Evolutionary conservation across 2,797 vertebrate species (phyloP).

Genomic region (Dryobates pubescens): DNA sequence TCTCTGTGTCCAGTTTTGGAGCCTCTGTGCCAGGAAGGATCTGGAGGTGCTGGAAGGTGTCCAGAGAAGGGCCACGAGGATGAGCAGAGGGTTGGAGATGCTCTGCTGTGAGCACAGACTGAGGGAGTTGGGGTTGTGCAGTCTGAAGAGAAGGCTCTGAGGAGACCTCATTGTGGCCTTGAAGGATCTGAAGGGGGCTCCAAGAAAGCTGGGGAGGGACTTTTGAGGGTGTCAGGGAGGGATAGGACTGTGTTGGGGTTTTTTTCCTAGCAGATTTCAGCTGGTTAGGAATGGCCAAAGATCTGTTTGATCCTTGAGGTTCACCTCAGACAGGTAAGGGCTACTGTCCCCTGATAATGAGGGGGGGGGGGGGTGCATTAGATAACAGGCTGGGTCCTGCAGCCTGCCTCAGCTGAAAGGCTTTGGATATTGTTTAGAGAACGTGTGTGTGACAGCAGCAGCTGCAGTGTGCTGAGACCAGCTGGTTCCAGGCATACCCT

Average conservation of each 20-base stretch:
- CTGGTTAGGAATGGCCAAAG: not conserved
- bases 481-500: conserved; percentile 55
- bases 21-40: no score
- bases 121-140: no score
- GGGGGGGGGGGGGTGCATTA: not conserved
- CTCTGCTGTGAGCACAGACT: no score
- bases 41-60: no score
- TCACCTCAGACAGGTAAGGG: not conserved
- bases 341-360: not conserved
- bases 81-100: no score
- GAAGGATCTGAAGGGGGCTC: no score
- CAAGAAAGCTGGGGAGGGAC: no score
- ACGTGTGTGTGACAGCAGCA: conserved; percentile 60
- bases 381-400: not conserved
- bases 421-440: not conserved
- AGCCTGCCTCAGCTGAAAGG: conserved; percentile 18
- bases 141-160: no score
- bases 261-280: not conserved
- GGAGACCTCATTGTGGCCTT: no score
- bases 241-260: no score
- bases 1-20: not conserved
- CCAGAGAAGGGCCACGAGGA: no score
- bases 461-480: conserved; percentile 25
- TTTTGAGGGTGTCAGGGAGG: no score
- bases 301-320: not conserved